Evolutionary conservation across 1,140 invertebrate species (phyloP).

Genomic region (Tetramorium simillimum): DNA sequence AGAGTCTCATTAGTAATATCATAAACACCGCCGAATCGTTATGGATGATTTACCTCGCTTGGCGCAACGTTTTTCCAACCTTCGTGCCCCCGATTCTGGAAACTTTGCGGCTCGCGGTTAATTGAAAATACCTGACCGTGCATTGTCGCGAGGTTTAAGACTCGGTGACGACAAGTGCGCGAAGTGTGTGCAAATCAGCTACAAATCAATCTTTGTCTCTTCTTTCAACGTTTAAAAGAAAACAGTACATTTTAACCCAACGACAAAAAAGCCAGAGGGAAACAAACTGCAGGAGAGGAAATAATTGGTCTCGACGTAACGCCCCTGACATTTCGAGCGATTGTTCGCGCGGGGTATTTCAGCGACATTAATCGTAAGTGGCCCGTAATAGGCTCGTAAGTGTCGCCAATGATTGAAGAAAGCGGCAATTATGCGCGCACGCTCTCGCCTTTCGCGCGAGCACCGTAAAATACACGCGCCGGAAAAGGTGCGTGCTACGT

Average conservation of each 20-base stretch:
- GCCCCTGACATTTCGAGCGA: constrained; percentile 49
- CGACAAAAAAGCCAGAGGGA: background rate
- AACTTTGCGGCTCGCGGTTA: constrained; percentile 44
- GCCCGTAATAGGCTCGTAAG: constrained; percentile 15
- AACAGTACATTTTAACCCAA: background rate
- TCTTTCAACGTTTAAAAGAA: background rate
- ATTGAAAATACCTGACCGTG: constrained; percentile 46
- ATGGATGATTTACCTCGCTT: constrained; percentile 46
- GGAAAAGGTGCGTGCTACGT: constrained; percentile 53
- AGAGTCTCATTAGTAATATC: constrained; percentile 31
- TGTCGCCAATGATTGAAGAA: constrained; percentile 47
- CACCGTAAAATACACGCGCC: constrained; percentile 21
- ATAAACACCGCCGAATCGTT: constrained; percentile 25
- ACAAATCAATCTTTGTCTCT: constrained; percentile 39
- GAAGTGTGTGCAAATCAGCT: constrained; percentile 31
- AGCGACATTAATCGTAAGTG: constrained; percentile 41
- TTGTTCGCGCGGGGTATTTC: background rate
- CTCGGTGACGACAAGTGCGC: background rate
- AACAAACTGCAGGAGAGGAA: background rate
- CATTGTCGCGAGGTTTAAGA: constrained; percentile 36
- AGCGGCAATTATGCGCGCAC: constrained; percentile 52
- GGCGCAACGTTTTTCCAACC: background rate
- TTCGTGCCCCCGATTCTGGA: constrained; percentile 35
- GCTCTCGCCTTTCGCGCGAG: constrained; percentile 12
- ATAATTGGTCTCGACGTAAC: constrained; percentile 42